Evolutionary conservation across 2,797 vertebrate species (phyloP).

Genomic region (Paedocypris micromegethes): DNA sequence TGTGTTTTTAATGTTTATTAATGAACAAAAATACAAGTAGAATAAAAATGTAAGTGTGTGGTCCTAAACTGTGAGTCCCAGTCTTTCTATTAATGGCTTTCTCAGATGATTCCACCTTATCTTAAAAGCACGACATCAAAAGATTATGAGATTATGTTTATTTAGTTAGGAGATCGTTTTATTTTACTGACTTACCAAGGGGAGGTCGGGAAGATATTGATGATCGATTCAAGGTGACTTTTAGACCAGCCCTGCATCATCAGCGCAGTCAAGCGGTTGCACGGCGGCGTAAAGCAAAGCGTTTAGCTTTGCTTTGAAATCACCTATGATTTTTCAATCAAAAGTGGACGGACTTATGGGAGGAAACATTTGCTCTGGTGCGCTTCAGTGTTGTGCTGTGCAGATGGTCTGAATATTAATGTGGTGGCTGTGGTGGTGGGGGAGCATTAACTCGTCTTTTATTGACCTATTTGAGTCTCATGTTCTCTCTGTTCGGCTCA

Average conservation of each 20-base stretch:
- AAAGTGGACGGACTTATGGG: slow-evolving; percentile 14
- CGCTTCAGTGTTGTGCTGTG: slow-evolving; percentile 15
- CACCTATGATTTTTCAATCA: slow-evolving; percentile 31
- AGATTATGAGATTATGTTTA: background rate
- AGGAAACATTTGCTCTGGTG: slow-evolving; percentile 17
- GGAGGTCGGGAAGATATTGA: slow-evolving; percentile 2
- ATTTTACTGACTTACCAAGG: slow-evolving; percentile 15
- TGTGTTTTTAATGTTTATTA: no score
- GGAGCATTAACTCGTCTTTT: slow-evolving; percentile 14
- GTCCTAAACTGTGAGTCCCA: no score
- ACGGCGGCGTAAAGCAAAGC: slow-evolving; percentile 15
- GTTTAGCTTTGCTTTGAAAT: slow-evolving; percentile 35
- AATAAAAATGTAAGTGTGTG: no score
- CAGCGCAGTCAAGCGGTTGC: slow-evolving; percentile 6
- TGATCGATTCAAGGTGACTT: slow-evolving; percentile 33
- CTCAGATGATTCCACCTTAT: background rate
- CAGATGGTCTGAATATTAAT: slow-evolving; percentile 41
- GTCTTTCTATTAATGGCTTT: background rate
- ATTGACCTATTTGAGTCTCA: slow-evolving; percentile 41
- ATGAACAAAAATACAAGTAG: no score
- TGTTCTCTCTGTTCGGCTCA: slow-evolving; percentile 7
- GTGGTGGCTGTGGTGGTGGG: slow-evolving; percentile 1
- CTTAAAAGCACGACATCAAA: slow-evolving; percentile 1
- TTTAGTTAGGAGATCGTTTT: background rate
- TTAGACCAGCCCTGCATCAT: slow-evolving; percentile 8